A percentile compares a stretch with the other conserved stretches of the same genome.
These are phyloP conservation scores for Aphidius colemani DNA, from an alignment of 2,888 invertebrate species.

Conservation along the genomic window DNA sequence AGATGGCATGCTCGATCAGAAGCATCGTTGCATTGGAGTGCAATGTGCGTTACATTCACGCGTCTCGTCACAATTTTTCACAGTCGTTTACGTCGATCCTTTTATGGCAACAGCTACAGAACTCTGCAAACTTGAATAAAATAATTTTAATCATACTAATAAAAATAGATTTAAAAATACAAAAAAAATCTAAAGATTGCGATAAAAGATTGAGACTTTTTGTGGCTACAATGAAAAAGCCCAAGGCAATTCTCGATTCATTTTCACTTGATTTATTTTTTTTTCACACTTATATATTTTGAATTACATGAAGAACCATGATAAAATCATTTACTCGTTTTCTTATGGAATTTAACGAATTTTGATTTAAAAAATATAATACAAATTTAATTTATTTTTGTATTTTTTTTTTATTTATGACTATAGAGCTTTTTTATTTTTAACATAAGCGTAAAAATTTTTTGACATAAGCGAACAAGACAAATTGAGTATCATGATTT, in stretches of 20 bases:
- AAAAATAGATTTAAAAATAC: not conserved
- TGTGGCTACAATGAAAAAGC: not conserved
- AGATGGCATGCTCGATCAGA: constrained; percentile 4
- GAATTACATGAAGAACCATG: too few relatives aligned
- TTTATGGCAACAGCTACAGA: constrained; percentile 18
- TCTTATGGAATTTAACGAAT: not conserved
- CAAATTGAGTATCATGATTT: constrained; percentile 25
- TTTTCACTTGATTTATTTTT: not conserved
- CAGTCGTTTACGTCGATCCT: constrained; percentile 17
- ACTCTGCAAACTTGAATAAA: not conserved
- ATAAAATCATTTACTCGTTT: not conserved
- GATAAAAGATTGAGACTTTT: too few relatives aligned
- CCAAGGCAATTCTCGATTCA: constrained; percentile 1
- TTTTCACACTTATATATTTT: constrained; percentile 12
- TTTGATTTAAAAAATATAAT: not conserved
- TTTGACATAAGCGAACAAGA: constrained; percentile 4
- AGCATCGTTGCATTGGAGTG: not conserved
- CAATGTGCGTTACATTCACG: constrained; percentile 18
- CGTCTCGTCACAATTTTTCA: constrained; percentile 25
- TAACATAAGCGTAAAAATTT: not conserved
- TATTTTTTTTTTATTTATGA: too few relatives aligned
- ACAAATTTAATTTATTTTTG: too few relatives aligned
- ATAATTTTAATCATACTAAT: not conserved
- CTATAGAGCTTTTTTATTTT: not conserved
- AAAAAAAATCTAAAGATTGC: too few relatives aligned